Conservation (phyloP, 2,113 vertebrate genomes). For the Heterochromis multidens region DNA sequence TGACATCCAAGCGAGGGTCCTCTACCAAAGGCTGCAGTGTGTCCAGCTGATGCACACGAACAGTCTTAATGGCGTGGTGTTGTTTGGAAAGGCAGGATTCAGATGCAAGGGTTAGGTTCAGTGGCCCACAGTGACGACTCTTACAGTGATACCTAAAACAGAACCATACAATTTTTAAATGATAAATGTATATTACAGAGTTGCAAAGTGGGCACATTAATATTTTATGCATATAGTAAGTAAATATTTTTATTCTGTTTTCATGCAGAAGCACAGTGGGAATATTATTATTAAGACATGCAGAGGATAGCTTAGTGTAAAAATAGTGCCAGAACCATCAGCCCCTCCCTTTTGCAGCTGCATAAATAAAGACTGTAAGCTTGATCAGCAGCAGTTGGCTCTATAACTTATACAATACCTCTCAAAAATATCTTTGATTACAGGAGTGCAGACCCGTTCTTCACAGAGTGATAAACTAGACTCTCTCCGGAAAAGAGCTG, state of each 20-base stretch:
- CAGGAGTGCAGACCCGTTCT: slow-evolving; percentile 84
- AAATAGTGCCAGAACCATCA: not conserved
- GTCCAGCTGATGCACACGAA: slow-evolving; percentile 88
- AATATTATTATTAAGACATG: not conserved
- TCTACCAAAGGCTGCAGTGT: slow-evolving; percentile 85
- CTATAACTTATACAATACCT: slow-evolving; percentile 57
- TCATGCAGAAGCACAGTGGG: not conserved
- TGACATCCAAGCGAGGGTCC: slow-evolving; percentile 86
- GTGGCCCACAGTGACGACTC: slow-evolving; percentile 86
- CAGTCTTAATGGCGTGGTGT: slow-evolving; percentile 88
- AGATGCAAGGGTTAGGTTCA: slow-evolving; percentile 88
- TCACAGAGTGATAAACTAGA: slow-evolving; percentile 91
- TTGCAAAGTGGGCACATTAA: not conserved
- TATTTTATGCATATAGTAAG: not conserved
- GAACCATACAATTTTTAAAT: not conserved
- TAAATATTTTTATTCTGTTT: not conserved
- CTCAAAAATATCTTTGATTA: slow-evolving; percentile 85
- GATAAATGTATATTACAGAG: not conserved
- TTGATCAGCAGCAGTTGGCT: not conserved
- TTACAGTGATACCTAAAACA: slow-evolving; percentile 82
- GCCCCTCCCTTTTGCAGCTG: not conserved
- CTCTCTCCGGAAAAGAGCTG: slow-evolving; percentile 86
- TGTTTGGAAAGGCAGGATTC: slow-evolving; percentile 85
- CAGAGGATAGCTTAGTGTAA: not conserved
- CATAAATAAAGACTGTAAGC: not conserved